Base-by-base conservation (phyloP, 1,140 invertebrate species). In the Aphidius ervi region DNA sequence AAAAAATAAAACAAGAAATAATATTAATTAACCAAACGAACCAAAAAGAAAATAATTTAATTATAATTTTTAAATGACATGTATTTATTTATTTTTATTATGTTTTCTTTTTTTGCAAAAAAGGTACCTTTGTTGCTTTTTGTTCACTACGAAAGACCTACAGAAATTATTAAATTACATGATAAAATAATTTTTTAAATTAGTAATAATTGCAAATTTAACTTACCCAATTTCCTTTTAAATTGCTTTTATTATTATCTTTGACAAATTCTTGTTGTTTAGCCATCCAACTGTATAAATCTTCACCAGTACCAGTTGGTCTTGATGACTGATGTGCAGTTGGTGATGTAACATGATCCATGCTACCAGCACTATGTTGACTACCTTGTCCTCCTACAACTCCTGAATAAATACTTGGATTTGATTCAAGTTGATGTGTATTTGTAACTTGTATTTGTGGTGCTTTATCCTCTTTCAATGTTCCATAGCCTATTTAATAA, bases 231-330 rank as follows among this genome's bases (percentile, higher is more conserved):
- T 81, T 81, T 65, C 75, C 77, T 61, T 76, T 78, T 10, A 79
- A 68, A 61, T 74, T 79, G 71, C 65, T 75, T 70, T 79, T 77
- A 43, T 76, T 78, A 48, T 74, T 74, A 59, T 78, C 74, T 42
- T 82, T 83, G 23, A 81, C 83, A 63, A 81, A 86, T 63, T 87
- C 86, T 72, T 95, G 92, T 67, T 96, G 94, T 69, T 93, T 91
- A 0, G 91, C 91, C 94, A 97, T 96, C 94, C 94, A 97, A 63
- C 89, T 92, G 71, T 97, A 97, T 43, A 97, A 79, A 80, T 94
- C 92, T 73, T 95, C 92, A n/a, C 86, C 85, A 6, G 84, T 67
- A 64, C 74, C 78, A 5, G 74, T 56, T 1, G 71, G 70, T 53
- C 76, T 73, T 23, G 65, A 72, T 1, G 74, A 70, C 48, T 78